Base-by-base conservation (phyloP, 2,888 invertebrate genomes). In the Dorcus parallelipipedus region DNA sequence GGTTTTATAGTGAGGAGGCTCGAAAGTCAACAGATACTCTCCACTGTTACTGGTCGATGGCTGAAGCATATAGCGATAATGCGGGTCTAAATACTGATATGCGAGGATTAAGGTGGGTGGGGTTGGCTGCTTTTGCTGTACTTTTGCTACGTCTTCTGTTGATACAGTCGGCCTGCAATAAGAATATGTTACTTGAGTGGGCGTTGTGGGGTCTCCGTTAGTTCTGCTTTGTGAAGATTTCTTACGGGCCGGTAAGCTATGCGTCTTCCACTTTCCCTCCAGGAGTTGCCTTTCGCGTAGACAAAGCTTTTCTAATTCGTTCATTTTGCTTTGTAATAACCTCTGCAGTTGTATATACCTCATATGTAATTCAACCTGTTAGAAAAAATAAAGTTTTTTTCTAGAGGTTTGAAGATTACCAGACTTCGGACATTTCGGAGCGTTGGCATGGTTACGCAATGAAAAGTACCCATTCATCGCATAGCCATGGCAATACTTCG, bases 301-400 rank as follows among this genome's bases (percentile, higher is more conserved):
- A 67, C 89, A 90, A 5, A 94, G 82, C 54, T 91, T 85, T 74
- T 95, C 94, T 53, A 95, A 77, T 76, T 94, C 94, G 48, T 87
- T 85, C 84, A 93, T 87, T 78, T 94, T 93, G 47, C 86, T 85
- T 76, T 95, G 93, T 23, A 95, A 80, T 39, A 90, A 83, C 67
- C 91, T 84, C 79, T 95, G 94, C 38, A 97, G 82, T 72, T 93
- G 93, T 64, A 97, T 92, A 73, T 93, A 94, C 60, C 95, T 87
- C 84, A 95, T 92, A 76, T 97, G 95, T 0, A 97, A 83, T 72
- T 95, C 94, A 41, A 96, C 87, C 86, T 86, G 23, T 38, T 56
- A 8, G 41, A 41, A 6, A 41, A 14, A 10, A 10, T 9, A 10
- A 6, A 8, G 14, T 5, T 9, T 41, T 41, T 41, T 41, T 5